phyloP scores from a whole-genome alignment of 2,888 invertebrate genomes.

The Alloplasta piceator region DNA sequence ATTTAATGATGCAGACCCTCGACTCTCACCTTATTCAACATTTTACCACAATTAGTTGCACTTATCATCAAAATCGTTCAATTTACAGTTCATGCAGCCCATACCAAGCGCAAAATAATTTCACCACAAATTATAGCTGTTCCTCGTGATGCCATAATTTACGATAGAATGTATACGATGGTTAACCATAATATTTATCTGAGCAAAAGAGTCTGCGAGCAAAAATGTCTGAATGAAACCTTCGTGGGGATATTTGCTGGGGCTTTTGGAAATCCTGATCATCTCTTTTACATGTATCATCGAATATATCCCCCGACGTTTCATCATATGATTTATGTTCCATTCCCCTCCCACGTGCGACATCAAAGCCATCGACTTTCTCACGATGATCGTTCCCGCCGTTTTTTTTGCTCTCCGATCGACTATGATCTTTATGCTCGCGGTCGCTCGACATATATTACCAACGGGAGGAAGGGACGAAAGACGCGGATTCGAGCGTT shows the following conservation, averaged over 20 bases:
- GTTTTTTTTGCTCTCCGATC: constrained; percentile 13
- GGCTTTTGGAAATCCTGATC: constrained; percentile 8
- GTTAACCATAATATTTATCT: too few relatives aligned
- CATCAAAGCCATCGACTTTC: constrained; percentile 51
- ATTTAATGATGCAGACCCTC: too few relatives aligned
- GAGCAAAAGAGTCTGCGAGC: too few relatives aligned
- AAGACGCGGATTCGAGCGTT: constrained; percentile 22
- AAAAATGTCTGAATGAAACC: too few relatives aligned
- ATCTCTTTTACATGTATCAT: not conserved
- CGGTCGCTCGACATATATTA: constrained; percentile 8
- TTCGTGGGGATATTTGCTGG: not conserved
- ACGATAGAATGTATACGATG: too few relatives aligned
- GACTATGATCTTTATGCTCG: constrained; percentile 47
- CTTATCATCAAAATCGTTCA: too few relatives aligned
- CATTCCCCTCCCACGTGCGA: constrained; percentile 30
- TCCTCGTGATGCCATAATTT: too few relatives aligned
- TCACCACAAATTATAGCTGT: too few relatives aligned
- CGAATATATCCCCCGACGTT: not conserved
- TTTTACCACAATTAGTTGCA: too few relatives aligned
- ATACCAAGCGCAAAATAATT: too few relatives aligned
- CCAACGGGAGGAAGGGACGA: not conserved
- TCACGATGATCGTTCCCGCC: constrained; percentile 45
- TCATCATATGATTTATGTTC: constrained; percentile 38
- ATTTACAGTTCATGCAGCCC: too few relatives aligned
- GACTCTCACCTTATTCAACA: too few relatives aligned